phyloP scores from a whole-genome alignment of 2,888 invertebrate genomes.

The Ceraclea dissimilis region DNA sequence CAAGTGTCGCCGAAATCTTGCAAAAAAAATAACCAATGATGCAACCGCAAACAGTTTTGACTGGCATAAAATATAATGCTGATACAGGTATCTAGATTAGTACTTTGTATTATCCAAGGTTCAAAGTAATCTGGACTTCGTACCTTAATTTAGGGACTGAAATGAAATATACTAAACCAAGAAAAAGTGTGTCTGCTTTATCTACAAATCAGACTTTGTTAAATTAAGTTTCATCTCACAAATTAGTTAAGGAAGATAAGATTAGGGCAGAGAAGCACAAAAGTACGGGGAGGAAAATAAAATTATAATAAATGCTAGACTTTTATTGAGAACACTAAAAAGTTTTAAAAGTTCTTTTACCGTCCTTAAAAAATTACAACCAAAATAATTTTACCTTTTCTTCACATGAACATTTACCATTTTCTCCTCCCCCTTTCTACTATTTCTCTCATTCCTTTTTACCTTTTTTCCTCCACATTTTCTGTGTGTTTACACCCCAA shows the following conservation, averaged over 20 bases:
- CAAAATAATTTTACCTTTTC: neutral
- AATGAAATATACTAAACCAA: neutral
- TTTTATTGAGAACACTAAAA: neutral
- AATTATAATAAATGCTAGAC: neutral
- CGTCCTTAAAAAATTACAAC: neutral
- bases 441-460: neutral
- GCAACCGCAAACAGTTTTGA: too few relatives aligned
- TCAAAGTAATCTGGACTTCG: neutral
- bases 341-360: neutral
- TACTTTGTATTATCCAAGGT: too few relatives aligned
- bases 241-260: neutral
- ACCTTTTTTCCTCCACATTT: constrained; percentile 5
- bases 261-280: neutral
- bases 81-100: too few relatives aligned
- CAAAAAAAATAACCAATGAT: too few relatives aligned
- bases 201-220: neutral
- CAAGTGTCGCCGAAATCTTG: too few relatives aligned
- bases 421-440: neutral
- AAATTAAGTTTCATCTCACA: neutral
- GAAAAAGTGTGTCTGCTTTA: neutral
- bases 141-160: neutral
- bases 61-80: too few relatives aligned
- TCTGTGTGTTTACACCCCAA: constrained; percentile 13
- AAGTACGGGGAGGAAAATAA: too few relatives aligned
- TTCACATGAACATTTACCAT: neutral